Percentiles rank a stretch among this genome's conserved stretches.
Evolutionary conservation across 2,113 vertebrate species (phyloP).

Genomic region (cattle (Bos taurus)): ARS-UCD2.0 NC_037357.1:114891501-114892000

Average conservation of each 20-base stretch:
- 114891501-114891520: background rate
- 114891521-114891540: background rate
- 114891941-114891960: background rate
- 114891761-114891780: slow-evolving; percentile 23
- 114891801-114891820: slow-evolving; percentile 11
- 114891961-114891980: background rate
- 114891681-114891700: background rate
- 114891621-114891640: background rate
- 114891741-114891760: slow-evolving; percentile 17
- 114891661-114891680: background rate
- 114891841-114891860: background rate
- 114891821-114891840: background rate
- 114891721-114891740: slow-evolving; percentile 29
- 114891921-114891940: background rate
- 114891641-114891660: background rate
- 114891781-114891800: slow-evolving; percentile 39
- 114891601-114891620: background rate
- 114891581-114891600: background rate
- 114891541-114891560: slow-evolving; percentile 4
- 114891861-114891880: background rate
- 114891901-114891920: background rate
- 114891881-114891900: slow-evolving; percentile 11
- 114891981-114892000: background rate
- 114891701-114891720: slow-evolving; percentile 26
- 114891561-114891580: background rate